These are phyloP conservation scores for Manacus vitellinus DNA, from an alignment of 2,113 vertebrate species.

Conservation along the genomic window DNA sequence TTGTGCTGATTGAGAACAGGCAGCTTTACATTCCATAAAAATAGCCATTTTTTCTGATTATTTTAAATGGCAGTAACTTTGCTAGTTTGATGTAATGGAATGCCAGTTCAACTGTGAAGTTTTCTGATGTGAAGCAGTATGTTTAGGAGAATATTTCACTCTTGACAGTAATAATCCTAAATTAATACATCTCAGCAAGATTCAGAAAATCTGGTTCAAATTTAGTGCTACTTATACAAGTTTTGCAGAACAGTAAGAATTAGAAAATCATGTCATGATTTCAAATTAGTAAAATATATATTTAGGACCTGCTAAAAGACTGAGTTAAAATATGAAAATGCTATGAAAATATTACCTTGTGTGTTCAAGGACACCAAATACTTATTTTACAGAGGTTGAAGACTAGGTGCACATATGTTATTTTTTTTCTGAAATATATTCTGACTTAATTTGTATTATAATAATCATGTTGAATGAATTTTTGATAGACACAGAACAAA, in stretches of 20 bases:
- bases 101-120: conserved; percentile 59
- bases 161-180: conserved; percentile 71
- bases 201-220: conserved; percentile 72
- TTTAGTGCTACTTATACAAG: conserved; percentile 65
- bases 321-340: conserved; percentile 55
- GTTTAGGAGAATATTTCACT: conserved; percentile 69
- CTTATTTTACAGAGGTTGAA: conserved; percentile 27
- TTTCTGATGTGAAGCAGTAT: conserved; percentile 55
- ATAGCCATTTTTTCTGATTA: conserved; percentile 2
- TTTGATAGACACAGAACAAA: background rate
- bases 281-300: conserved; percentile 70
- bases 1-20: background rate
- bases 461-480: background rate
- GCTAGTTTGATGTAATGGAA: conserved; percentile 33
- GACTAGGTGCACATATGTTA: background rate
- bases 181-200: conserved; percentile 66
- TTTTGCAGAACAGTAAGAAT: conserved; percentile 69
- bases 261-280: conserved; percentile 66
- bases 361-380: background rate
- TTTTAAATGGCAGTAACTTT: conserved; percentile 56
- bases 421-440: background rate
- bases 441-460: background rate
- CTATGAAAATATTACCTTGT: conserved; percentile 28
- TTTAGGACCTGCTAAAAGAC: conserved; percentile 68
- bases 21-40: conserved; percentile 24